Evolutionary conservation across 2,888 invertebrate genomes (phyloP), one percentile per base, ranked within the genome.

Genomic region (Xestia rhomboidea): DNA sequence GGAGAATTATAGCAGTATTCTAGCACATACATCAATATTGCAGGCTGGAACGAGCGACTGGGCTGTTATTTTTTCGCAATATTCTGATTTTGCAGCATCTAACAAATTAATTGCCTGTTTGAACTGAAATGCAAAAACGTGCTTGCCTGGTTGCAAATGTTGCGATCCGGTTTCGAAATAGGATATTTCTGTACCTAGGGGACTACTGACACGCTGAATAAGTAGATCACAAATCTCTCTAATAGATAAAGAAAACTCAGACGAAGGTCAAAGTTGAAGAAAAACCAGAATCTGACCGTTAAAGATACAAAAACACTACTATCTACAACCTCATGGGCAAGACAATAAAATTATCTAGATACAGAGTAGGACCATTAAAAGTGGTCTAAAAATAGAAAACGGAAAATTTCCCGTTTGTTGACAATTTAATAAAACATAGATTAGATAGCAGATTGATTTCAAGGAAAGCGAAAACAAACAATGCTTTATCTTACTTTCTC

Each of bases 1-100:
- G 62, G 51, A 73, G 82, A 77, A 81, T 80, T 73, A 86, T 79
- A 68, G 73, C 60, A 24, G 49, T 81, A 63, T 83, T 81, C 75
- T 73, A 79, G 78, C 73, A 79, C 76, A 82, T 82, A 72, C 78
- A 81, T 86, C 77, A 87, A 83, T 76, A 83, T 71, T 83, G 77
- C 73, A 78, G 49, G 51, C 67, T 41, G 73, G 60, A 73, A 34
- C 49, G 60, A 41, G 27, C 49, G 15, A 74, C 68, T 41, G 10
- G 54, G 34, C 68, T 68, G 67, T 51, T 77, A 70, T 73, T 73
- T 85, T 80, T 85, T 73, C 34, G 41, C 72, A 60, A 51, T 24
- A 21, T 46, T 30, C 54, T 70, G 21, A 62, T 54, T 68, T 80
- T 72, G 30, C 51, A 21, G 27, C 34, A 84, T 68, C 34, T 30